Evolutionary conservation across 2,113 vertebrate species (phyloP), one percentile per base, ranked within the genome.

Genomic region (Amphilophus citrinellus): DNA sequence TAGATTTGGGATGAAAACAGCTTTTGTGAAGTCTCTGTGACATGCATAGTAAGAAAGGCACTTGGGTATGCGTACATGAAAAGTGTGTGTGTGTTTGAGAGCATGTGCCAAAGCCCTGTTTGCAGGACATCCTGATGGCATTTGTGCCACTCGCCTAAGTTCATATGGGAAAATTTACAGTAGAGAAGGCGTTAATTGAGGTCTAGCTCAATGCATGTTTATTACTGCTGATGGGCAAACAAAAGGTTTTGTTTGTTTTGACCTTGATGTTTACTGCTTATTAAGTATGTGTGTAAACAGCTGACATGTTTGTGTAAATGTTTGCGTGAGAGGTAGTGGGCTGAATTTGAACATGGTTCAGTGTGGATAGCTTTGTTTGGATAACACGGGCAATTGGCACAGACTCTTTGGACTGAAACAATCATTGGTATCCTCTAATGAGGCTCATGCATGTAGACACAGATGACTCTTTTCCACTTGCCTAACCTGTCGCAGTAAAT

Each of bases 181-280:
- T 9, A 39, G 65, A 85, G 76, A 77, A 71, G 61, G 39, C 30
- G 9, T 59, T 87, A 86, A 80, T 89, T 91, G 71, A 62, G 20
- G 24, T 71, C 0, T 2, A 10, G 61, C 18, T 65, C 30, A 39
- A 27, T 85, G 62, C 42, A 17, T 85, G 77, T 83, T 82, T 59
- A 78, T 56, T 84, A 61, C 61, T 0, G 15, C 53, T 11, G 27
- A 22, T 5, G 35, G 22, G 50, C 56, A 80, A 76, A 80, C 61
- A 84, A 78, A 89, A 63, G 1, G n/a, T 75, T 82, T 90, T 85
- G 66, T 92, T 90, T 91, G 87, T 42, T 85, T 79, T 80, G 83
- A 81, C 66, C 78, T 83, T 56, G 68, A 30, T 88, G 81, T 88
- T 91, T 86, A 44, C 61, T 83, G 76, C 73, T 78, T 75, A 83